Base-by-base conservation (phyloP, 2,888 invertebrate genomes). In the Mythimna pallens region DNA sequence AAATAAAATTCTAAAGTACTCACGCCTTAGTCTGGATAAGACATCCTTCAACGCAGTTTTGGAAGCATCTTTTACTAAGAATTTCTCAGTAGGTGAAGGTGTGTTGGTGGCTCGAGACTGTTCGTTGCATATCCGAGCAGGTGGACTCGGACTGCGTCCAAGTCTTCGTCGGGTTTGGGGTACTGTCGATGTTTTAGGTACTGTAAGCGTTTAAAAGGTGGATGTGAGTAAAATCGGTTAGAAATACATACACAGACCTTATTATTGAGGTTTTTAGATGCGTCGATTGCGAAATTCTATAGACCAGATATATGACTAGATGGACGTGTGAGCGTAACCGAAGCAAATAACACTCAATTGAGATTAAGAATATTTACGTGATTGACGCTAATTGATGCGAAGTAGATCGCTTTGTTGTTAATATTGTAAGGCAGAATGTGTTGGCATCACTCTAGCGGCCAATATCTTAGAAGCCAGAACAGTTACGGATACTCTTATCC, bases 131-230 rank as follows among this genome's bases (percentile, higher is more conserved):
- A 86, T 73, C 47, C 90, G 88, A 0, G 70, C 71, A 30, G 90
- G 88, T 40, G 95, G 94, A 82, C 95, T 95, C 0, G 96, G 96
- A 83, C 96, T 96, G n/a, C 96, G 93, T 17, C 96, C 96, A 25
- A 96, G 90, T 3, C 94, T 90, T 59, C 94, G 92, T 30, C 94
- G 92, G 54, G 89, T 83, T 73, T 86, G 87, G 6, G 89, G 80
- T 72, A 89, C 90, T 6, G 72, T 76, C 52, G 88, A 74, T 50
- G 80, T 70, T 87, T 86, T 89, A n/a, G 86, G 68, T 52, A 75
- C 92, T 91, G 12, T 50, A 50, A 43, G 25, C 12, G 22, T 61
- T 40, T 22, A 61, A 14, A 61, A 61, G 2, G 9, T 8, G 40
- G 17, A 17, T 43, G 25, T 43, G 14, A 40, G 22, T 59, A 36